These are phyloP conservation scores for Martes martes DNA, from an alignment of 2,113 vertebrate species.

Conservation along the genomic window DNA sequence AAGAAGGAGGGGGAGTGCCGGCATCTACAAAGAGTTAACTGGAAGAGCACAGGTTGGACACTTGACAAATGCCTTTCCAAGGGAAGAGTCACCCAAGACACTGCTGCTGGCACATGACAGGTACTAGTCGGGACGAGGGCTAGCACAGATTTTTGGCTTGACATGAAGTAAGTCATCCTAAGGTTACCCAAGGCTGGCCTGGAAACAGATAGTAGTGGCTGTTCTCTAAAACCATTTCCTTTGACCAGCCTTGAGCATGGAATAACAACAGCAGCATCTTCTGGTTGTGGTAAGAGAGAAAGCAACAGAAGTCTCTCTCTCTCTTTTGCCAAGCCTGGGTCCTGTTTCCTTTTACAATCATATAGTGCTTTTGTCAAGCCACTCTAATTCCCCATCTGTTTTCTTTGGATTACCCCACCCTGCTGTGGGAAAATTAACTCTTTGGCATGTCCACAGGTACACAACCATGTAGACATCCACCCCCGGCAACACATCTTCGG, in stretches of 20 bases:
- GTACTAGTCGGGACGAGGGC: slow-evolving; percentile 13
- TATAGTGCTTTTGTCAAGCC: slow-evolving; percentile 52
- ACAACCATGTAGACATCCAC: slow-evolving; percentile 8
- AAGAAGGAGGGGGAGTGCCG: neutral
- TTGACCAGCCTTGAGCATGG: slow-evolving; percentile 28
- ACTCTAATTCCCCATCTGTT: slow-evolving; percentile 59
- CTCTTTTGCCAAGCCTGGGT: neutral
- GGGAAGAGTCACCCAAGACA: neutral
- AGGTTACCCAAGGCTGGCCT: slow-evolving; percentile 54
- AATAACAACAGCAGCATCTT: neutral
- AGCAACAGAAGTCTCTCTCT: neutral
- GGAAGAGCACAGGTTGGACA: slow-evolving; percentile 24
- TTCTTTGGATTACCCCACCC: slow-evolving; percentile 65
- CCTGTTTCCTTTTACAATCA: slow-evolving; percentile 10
- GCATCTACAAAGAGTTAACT: neutral
- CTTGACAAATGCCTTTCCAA: slow-evolving; percentile 41
- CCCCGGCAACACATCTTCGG: neutral
- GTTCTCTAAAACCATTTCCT: neutral
- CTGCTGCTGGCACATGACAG: slow-evolving; percentile 24
- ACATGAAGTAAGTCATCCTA: slow-evolving; percentile 57
- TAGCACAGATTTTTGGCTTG: slow-evolving; percentile 57
- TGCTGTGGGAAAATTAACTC: slow-evolving; percentile 67
- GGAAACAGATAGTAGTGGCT: neutral
- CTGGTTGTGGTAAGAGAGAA: neutral
- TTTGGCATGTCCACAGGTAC: slow-evolving; percentile 61